Conservation (phyloP, 2,797 vertebrate species). For the Coregonus suidteri region DNA sequence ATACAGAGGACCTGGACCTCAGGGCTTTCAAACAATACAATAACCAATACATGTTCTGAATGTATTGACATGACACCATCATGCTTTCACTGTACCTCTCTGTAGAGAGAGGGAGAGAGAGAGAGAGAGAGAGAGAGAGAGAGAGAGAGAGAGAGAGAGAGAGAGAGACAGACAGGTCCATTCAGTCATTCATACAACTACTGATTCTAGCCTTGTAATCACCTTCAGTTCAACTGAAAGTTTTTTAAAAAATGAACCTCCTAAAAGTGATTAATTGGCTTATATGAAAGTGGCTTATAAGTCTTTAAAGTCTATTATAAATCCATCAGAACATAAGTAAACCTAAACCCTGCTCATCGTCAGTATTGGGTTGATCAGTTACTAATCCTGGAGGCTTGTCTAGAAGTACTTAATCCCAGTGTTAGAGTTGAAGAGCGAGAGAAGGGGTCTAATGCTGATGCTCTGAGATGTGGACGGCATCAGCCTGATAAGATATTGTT, state of each 20-base stretch:
- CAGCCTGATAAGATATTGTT: conserved; percentile 66
- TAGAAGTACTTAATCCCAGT: conserved; percentile 71
- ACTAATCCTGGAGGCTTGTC: conserved; percentile 69
- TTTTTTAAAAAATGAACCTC: no score
- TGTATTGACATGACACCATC: no score
- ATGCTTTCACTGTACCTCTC: no score
- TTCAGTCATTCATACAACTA: no score
- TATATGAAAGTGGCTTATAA: neutral
- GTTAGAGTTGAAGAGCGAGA: conserved; percentile 54
- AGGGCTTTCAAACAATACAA: no score
- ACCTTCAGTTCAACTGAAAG: neutral
- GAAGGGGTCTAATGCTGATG: conserved; percentile 69
- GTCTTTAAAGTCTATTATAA: neutral
- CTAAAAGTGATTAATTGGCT: neutral
- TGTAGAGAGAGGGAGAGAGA: neutral
- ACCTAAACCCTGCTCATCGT: conserved; percentile 62
- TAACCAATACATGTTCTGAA: no score
- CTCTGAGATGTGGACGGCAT: conserved; percentile 67
- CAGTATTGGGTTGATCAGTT: conserved; percentile 73
- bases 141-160: neutral
- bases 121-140: neutral
- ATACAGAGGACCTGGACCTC: no score
- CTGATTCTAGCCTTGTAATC: neutral
- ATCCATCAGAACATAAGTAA: neutral
- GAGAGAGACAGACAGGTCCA: neutral